These are phyloP conservation scores for Periophthalmus modestus DNA, from an alignment of 2,113 vertebrate species.

Conservation along the genomic window DNA sequence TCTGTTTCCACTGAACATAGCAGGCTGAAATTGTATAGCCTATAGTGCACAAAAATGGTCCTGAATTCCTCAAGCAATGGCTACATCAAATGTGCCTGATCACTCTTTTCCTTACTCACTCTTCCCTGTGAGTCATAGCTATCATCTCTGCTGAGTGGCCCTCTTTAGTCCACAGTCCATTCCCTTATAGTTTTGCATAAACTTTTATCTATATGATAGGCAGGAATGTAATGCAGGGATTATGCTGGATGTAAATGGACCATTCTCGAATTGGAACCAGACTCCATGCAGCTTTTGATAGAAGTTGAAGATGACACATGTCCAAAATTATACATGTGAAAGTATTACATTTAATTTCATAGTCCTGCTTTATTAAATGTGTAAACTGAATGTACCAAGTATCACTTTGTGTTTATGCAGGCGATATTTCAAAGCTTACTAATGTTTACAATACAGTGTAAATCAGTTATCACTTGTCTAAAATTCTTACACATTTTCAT, in stretches of 20 bases:
- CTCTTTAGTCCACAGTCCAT: constrained; percentile 9
- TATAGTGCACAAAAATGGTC: constrained; percentile 32
- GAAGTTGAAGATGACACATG: not conserved
- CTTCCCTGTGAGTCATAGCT: constrained; percentile 3
- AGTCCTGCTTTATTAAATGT: not conserved
- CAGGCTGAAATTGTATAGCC: constrained; percentile 4
- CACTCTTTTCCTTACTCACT: constrained; percentile 14
- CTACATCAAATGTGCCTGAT: constrained; percentile 37
- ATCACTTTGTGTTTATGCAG: not conserved
- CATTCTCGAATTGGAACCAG: constrained; percentile 22
- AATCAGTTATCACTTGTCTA: too few relatives aligned
- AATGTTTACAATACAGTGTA: too few relatives aligned
- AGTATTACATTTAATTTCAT: not conserved
- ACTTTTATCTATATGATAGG: not conserved
- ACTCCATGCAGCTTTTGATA: not conserved
- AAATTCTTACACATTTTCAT: not conserved
- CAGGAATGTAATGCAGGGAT: not conserved
- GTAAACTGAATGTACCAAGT: not conserved
- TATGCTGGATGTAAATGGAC: not conserved
- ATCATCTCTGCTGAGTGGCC: constrained; percentile 6
- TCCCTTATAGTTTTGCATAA: constrained; percentile 7
- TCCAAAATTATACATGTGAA: not conserved
- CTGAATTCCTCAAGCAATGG: constrained; percentile 35
- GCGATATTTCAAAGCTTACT: not conserved
- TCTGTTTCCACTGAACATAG: not conserved